Evolutionary conservation across 2,797 vertebrate species (phyloP), one percentile per base, ranked within the genome.

Genomic region (Erpetoichthys calabaricus): DNA sequence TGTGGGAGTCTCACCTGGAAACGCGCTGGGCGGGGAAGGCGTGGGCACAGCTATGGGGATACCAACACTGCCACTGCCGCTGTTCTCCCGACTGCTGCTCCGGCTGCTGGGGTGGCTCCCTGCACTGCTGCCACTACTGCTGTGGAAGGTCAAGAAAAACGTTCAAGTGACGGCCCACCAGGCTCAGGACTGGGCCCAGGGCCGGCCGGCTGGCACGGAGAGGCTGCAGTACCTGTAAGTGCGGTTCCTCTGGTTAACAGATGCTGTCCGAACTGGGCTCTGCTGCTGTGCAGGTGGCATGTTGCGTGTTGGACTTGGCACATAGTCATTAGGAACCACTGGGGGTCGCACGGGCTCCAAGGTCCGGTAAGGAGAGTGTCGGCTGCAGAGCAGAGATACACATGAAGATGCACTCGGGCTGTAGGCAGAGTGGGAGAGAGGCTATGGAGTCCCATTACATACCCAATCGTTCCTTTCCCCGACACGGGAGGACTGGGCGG

Each of bases 81-180:
- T 99, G 85, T 99, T 99, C 80, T 99, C 95, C 58, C 94, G 84
- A 76, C 95, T 99, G 85, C 95, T 99, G 86, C 95, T 99, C 71
- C 93, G 87, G 71, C 95, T 99, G 64, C 91, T 93, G 44, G 94
- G 95, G 69, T 94, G 94, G 73, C 95, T 96, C 65, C 94, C 94
- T 66, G 93, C 92, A 56, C 95, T 96, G 7, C 95, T 97, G 75
- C 94, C 94, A 60, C 95, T 93, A 74, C 95, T 98, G 84, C 94
- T 97, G 69, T 71, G 77, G 73, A 70, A 72, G 25, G 25, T 25
- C 25, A 25, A 25, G 25, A 25, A 25, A 25, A 8, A 10, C 2
- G 8, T 25, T 25, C 25, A 25, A 25, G 25, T 25, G 25, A 25
- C 25, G 25, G 25, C 8, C n/a, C 7, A 47, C 44, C 3, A 8